A percentile compares a stretch with the other conserved stretches of the same genome.
Conservation (phyloP, 2,888 invertebrate genomes). For the Dorcus parallelipipedus region DNA sequence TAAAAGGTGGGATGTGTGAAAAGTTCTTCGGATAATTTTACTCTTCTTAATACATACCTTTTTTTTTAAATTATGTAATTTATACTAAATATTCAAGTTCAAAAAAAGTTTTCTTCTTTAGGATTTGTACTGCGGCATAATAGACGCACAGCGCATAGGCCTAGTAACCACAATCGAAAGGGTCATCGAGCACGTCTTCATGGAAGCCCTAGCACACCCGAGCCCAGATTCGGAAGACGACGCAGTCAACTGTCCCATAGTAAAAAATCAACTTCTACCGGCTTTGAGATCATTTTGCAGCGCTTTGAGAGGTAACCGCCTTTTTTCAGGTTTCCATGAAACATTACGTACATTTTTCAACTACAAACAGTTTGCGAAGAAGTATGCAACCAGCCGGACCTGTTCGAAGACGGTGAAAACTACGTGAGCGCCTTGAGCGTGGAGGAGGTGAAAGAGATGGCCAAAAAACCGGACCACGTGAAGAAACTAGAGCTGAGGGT, state of each 20-base stretch:
- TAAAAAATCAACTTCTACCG: slow-evolving; percentile 79
- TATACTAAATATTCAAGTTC: not conserved
- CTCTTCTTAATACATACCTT: too few species aligned
- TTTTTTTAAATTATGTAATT: not conserved
- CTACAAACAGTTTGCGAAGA: slow-evolving; percentile 70
- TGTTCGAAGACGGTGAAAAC: slow-evolving; percentile 71
- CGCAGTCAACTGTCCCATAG: slow-evolving; percentile 72
- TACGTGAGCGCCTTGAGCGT: slow-evolving; percentile 59
- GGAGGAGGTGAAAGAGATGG: slow-evolving; percentile 68
- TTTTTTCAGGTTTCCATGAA: not conserved
- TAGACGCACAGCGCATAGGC: slow-evolving; percentile 75
- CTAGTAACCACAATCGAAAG: slow-evolving; percentile 84
- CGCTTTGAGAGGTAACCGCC: slow-evolving; percentile 70
- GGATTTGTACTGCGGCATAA: slow-evolving; percentile 69
- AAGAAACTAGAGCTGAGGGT: slow-evolving; percentile 69
- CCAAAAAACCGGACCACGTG: slow-evolving; percentile 64
- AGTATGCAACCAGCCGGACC: slow-evolving; percentile 72
- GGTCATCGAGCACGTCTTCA: slow-evolving; percentile 83
- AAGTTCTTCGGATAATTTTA: too few species aligned
- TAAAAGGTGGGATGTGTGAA: too few species aligned
- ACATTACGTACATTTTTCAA: not conserved
- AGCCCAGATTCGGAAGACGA: slow-evolving; percentile 78
- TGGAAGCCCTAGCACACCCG: slow-evolving; percentile 84
- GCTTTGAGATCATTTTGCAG: slow-evolving; percentile 84
- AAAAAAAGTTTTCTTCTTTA: slow-evolving; percentile 18